These are phyloP conservation scores for Leptinotarsa defecta DNA, from an alignment of 1,140 invertebrate genomes.

Conservation along the genomic window DNA sequence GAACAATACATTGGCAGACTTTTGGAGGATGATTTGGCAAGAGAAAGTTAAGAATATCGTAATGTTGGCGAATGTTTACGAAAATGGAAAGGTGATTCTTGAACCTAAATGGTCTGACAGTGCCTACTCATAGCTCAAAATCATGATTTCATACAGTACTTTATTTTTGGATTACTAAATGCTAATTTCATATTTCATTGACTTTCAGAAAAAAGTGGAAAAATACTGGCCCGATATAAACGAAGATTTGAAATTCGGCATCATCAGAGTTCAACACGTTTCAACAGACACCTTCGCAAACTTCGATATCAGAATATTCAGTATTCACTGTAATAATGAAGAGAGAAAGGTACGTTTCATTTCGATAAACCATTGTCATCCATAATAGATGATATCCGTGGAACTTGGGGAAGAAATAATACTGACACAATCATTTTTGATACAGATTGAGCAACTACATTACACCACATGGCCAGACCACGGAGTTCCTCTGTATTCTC, in stretches of 20 bases:
- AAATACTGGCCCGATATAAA: slow-evolving; percentile 66
- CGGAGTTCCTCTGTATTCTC: slow-evolving; percentile 63
- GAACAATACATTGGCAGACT: slow-evolving; percentile 71
- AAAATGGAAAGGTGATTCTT: slow-evolving; percentile 66
- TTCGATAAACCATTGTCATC: too few species aligned
- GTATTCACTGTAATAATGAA: slow-evolving; percentile 58
- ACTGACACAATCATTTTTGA: too few species aligned
- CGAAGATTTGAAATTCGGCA: slow-evolving; percentile 55
- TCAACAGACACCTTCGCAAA: slow-evolving; percentile 58
- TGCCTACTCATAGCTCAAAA: too few species aligned
- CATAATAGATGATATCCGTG: too few species aligned
- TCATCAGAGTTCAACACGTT: slow-evolving; percentile 56
- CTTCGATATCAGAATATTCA: slow-evolving; percentile 61
- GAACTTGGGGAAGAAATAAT: too few species aligned
- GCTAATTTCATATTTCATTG: background rate
- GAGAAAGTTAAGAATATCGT: slow-evolving; percentile 73
- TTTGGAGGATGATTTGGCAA: slow-evolving; percentile 82
- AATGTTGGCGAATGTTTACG: slow-evolving; percentile 77
- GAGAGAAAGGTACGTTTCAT: slow-evolving; percentile 57
- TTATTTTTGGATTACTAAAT: too few species aligned
- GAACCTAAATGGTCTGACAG: too few species aligned
- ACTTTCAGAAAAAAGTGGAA: slow-evolving; percentile 61
- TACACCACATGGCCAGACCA: slow-evolving; percentile 71
- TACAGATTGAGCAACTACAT: slow-evolving; percentile 50
- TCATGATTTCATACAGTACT: too few species aligned